Percentiles rank a stretch among this genome's conserved stretches.
Evolutionary conservation across 2,113 vertebrate species (phyloP).

Genomic region (Archocentrus centrarchus): DNA sequence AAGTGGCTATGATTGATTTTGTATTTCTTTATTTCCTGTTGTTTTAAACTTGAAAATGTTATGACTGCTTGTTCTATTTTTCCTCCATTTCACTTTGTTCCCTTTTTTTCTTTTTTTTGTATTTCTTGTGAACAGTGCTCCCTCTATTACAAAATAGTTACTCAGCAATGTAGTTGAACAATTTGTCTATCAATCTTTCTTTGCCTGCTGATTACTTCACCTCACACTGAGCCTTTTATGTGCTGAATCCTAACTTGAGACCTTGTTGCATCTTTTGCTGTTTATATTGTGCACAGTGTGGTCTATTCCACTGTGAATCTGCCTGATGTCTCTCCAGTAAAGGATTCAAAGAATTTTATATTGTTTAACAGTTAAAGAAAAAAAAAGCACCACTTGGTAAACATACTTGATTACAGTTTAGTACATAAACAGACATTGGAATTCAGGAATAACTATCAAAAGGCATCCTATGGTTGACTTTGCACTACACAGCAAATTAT

Average conservation of each 20-base stretch:
- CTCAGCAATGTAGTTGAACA: background rate
- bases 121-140: conserved; percentile 72
- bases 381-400: conserved; percentile 35
- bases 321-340: conserved; percentile 7
- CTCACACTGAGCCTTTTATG: conserved; percentile 62
- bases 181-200: conserved; percentile 26
- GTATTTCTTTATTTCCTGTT: conserved; percentile 70
- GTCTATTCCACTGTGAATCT: conserved; percentile 15
- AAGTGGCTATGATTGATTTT: conserved; percentile 67
- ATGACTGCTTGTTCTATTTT: conserved; percentile 58
- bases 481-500: conserved; percentile 60
- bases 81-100: background rate
- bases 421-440: conserved; percentile 10
- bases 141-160: conserved; percentile 59
- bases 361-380: conserved; percentile 22
- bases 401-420: conserved; percentile 43
- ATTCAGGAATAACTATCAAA: conserved; percentile 45
- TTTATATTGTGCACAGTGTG: conserved; percentile 18
- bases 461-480: conserved; percentile 46
- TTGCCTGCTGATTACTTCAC: conserved; percentile 57
- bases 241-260: conserved; percentile 50
- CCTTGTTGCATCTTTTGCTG: conserved; percentile 28
- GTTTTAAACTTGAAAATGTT: conserved; percentile 82
- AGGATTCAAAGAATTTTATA: conserved; percentile 15
- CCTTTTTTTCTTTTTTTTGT: background rate